A percentile compares a stretch with the other conserved stretches of the same genome.
Evolutionary conservation across 2,888 invertebrate genomes (phyloP).

Genomic region (Didymodactylos carnosus): DNA sequence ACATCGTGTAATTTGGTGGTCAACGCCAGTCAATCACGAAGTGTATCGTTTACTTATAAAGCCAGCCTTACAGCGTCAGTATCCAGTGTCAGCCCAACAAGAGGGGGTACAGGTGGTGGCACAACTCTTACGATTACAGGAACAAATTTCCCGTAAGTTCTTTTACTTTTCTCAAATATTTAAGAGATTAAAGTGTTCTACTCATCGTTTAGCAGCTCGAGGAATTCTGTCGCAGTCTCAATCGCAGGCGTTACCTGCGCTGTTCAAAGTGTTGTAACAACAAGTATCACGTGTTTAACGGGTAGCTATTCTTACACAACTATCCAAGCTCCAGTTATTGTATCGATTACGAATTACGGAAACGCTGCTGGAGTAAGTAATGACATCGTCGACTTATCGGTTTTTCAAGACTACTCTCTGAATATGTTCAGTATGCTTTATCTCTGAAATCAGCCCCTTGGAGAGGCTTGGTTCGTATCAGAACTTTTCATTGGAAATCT

Average conservation of each 20-base stretch:
- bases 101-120: conserved; percentile 14
- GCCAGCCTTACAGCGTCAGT: neutral
- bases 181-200: neutral
- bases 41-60: neutral
- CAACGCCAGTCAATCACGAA: neutral
- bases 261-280: neutral
- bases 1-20: neutral
- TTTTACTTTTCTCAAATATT: neutral
- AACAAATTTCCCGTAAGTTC: conserved; percentile 4
- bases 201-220: neutral
- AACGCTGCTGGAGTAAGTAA: too few species aligned
- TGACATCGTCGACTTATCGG: too few species aligned
- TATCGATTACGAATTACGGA: neutral
- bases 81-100: neutral
- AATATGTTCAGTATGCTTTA: too few species aligned
- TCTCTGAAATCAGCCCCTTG: too few species aligned
- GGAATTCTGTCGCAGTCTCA: neutral
- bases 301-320: conserved; percentile 1
- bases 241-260: neutral
- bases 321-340: neutral
- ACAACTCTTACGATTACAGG: conserved; percentile 9
- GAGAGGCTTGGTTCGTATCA: too few species aligned
- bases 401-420: too few species aligned
- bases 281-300: conserved; percentile 5
- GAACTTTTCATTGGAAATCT: too few species aligned